phyloP scores from a whole-genome alignment of 2,888 invertebrate species.

The Panopea generosa region DNA sequence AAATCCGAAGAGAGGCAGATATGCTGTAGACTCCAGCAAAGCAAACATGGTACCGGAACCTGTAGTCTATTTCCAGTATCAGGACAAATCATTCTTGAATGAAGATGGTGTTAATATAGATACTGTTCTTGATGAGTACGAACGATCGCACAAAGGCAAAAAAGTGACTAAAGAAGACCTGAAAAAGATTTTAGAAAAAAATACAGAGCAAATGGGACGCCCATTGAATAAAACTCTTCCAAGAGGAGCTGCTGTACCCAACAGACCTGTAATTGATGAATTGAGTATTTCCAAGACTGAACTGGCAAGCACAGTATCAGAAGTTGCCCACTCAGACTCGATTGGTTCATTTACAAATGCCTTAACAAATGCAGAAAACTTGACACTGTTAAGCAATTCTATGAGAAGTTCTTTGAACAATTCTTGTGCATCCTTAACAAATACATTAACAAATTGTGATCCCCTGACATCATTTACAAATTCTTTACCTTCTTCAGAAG shows the following conservation, averaged over 20 bases:
- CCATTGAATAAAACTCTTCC: constrained; percentile 38
- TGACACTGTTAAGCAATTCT: too few species aligned
- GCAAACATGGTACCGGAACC: constrained; percentile 48
- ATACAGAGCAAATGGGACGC: constrained; percentile 54
- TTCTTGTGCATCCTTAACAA: too few species aligned
- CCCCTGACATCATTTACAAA: too few species aligned
- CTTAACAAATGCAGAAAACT: too few species aligned
- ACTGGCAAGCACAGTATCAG: neutral
- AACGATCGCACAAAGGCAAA: constrained; percentile 27
- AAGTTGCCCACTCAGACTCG: too few species aligned
- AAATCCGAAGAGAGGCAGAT: constrained; percentile 51
- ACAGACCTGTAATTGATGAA: neutral
- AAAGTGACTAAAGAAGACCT: constrained; percentile 50
- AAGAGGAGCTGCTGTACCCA: constrained; percentile 22
- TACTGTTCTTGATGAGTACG: constrained; percentile 49
- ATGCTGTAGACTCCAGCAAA: constrained; percentile 3
- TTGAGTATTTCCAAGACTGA: neutral
- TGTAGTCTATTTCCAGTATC: constrained; percentile 47
- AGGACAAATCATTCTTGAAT: constrained; percentile 40
- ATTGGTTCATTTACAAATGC: too few species aligned
- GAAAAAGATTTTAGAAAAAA: constrained; percentile 56
- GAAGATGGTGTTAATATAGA: constrained; percentile 44
- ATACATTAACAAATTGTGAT: too few species aligned
- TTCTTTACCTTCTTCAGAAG: too few species aligned
- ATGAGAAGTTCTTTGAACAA: too few species aligned